Conservation (phyloP, 2,888 invertebrate species). For the Drosophila limbata region DNA sequence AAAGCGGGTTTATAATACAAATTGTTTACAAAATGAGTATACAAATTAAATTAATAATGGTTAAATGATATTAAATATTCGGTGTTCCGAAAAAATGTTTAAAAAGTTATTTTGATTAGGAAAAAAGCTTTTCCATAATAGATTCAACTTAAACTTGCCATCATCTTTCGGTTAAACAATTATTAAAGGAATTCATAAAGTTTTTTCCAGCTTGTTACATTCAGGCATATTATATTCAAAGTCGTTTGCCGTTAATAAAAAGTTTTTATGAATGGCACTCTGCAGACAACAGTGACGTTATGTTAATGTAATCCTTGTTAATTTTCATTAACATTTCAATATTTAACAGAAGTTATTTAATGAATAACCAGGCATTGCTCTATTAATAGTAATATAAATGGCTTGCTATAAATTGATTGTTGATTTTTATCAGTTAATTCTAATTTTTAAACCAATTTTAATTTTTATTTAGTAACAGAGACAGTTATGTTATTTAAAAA, state of each 20-base stretch:
- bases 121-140: neutral
- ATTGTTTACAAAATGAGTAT: conserved; percentile 34
- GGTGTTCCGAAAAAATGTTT: conserved; percentile 21
- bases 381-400: no score
- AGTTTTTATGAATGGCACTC: neutral
- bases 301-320: neutral
- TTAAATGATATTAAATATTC: conserved; percentile 27
- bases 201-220: neutral
- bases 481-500: no score
- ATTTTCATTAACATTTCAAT: neutral
- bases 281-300: neutral
- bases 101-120: neutral
- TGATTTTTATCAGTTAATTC: no score
- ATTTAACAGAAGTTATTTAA: neutral
- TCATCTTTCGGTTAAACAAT: neutral
- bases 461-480: no score
- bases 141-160: neutral
- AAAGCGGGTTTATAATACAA: conserved; percentile 50
- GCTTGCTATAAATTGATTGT: no score
- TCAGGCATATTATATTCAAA: neutral
- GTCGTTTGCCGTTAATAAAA: neutral
- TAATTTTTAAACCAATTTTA: no score
- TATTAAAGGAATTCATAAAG: neutral
- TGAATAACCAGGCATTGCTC: no score
- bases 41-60: conserved; percentile 28